Evolutionary conservation across 2,797 vertebrate species (phyloP).

Genomic region (Hydrocynus forskahlii): DNA sequence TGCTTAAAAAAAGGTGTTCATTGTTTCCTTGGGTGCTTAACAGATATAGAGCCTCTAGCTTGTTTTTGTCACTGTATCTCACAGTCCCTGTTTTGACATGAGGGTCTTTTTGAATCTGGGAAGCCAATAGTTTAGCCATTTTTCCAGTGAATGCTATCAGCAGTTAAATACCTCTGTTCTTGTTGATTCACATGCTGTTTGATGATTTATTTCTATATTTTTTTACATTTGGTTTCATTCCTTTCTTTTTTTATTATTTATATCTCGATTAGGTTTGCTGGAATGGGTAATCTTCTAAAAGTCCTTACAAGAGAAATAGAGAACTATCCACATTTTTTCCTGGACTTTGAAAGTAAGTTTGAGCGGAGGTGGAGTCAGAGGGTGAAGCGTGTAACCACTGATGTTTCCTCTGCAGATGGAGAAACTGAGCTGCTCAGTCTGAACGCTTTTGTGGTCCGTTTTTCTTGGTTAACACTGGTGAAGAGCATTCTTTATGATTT

Average conservation of each 20-base stretch:
- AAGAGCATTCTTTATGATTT: neutral
- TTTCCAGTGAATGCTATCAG: neutral
- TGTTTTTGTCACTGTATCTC: neutral
- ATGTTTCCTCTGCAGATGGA: conserved; percentile 45
- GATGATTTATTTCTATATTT: neutral
- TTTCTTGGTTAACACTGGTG: conserved; percentile 3
- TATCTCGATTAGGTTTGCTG: conserved; percentile 94
- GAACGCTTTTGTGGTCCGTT: conserved; percentile 33
- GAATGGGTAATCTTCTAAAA: conserved; percentile 99
- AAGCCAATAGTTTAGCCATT: neutral
- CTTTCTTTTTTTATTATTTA: conserved; percentile 57
- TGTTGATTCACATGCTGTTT: neutral
- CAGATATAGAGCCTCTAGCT: neutral
- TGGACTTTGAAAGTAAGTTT: conserved; percentile 99
- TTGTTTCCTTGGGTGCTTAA: neutral
- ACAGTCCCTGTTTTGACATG: neutral
- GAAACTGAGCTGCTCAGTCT: conserved; percentile 5
- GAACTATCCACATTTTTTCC: conserved; percentile 99
- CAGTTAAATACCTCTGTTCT: neutral
- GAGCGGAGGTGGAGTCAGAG: conserved; percentile 48
- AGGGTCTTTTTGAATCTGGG: neutral
- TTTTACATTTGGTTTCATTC: conserved; percentile 32
- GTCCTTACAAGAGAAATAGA: conserved; percentile 99
- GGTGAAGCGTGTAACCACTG: conserved; percentile 45
- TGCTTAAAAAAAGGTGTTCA: neutral